A percentile compares a stretch with the other conserved stretches of the same genome.
Conservation (phyloP, 2,797 vertebrate species). For the Picus viridis region DNA sequence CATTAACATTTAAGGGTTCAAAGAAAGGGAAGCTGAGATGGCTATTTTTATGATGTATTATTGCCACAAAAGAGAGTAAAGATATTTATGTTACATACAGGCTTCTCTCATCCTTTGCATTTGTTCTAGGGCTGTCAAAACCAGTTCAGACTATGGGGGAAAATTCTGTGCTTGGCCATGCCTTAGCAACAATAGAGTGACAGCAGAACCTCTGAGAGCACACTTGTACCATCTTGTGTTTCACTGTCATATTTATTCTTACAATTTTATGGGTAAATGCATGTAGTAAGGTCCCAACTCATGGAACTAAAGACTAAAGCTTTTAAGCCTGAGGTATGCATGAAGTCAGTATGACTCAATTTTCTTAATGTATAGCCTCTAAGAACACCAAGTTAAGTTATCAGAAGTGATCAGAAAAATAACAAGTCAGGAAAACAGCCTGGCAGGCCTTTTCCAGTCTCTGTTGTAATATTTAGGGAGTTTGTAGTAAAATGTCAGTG, state of each 20-base stretch:
- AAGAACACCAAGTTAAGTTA: not conserved
- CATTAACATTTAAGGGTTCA: conserved; percentile 10
- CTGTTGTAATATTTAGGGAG: not conserved
- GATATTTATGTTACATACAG: not conserved
- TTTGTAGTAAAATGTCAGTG: not conserved
- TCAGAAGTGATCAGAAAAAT: not conserved
- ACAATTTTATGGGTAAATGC: not conserved
- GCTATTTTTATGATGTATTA: conserved; percentile 44
- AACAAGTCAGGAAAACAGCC: conserved; percentile 12
- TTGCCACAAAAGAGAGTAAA: not conserved
- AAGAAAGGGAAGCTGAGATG: conserved; percentile 50
- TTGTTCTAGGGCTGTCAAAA: not conserved
- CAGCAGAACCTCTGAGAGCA: not conserved
- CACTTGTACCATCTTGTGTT: not conserved
- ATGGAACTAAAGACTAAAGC: not conserved
- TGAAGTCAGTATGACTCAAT: not conserved
- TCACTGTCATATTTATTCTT: not conserved
- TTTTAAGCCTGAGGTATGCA: not conserved
- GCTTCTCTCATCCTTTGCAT: not conserved
- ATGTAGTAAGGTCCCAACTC: not conserved
- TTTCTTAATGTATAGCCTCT: not conserved
- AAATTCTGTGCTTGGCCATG: not conserved
- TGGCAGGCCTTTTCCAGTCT: not conserved
- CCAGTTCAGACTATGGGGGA: not conserved
- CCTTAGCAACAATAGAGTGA: not conserved